Evolutionary conservation across 2,888 invertebrate genomes (phyloP).

Genomic region (Idaea straminata): DNA sequence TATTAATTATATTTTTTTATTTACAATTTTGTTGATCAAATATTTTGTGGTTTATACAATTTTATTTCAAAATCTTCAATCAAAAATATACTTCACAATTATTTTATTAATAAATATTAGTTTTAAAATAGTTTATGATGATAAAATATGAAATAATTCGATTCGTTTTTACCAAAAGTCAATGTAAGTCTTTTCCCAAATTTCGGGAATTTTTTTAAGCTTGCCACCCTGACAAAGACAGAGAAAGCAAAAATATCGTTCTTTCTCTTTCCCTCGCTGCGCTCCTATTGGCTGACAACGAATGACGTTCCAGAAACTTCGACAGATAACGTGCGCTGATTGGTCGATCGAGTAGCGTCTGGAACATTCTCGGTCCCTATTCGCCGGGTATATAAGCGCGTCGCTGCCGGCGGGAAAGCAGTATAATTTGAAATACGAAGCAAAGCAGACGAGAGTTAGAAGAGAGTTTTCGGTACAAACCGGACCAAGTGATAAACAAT

Average conservation of each 20-base stretch:
- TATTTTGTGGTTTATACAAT: no score
- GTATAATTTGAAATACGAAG: conserved; percentile 59
- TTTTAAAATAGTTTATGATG: background rate
- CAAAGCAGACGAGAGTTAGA: conserved; percentile 34
- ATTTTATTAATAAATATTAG: background rate
- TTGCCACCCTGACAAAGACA: conserved; percentile 18
- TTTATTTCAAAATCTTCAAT: no score
- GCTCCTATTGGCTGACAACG: conserved; percentile 40
- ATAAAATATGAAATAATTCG: background rate
- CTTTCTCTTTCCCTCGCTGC: conserved; percentile 28
- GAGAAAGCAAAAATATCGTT: conserved; percentile 5
- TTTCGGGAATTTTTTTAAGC: conserved; percentile 19
- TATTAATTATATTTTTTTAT: no score
- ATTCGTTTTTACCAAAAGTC: background rate
- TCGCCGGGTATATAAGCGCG: conserved; percentile 52
- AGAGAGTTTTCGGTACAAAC: conserved; percentile 46
- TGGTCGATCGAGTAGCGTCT: conserved; percentile 42
- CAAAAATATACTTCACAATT: background rate
- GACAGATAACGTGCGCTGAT: conserved; percentile 31
- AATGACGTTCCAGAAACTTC: conserved; percentile 47
- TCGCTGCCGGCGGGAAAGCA: conserved; percentile 52
- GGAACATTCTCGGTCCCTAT: conserved; percentile 51
- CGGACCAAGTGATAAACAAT: conserved; percentile 37
- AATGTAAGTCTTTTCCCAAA: conserved; percentile 14
- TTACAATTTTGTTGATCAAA: no score